Base-by-base conservation (phyloP, 2,888 invertebrate genomes). In the Margaritifera margaritifera region DNA sequence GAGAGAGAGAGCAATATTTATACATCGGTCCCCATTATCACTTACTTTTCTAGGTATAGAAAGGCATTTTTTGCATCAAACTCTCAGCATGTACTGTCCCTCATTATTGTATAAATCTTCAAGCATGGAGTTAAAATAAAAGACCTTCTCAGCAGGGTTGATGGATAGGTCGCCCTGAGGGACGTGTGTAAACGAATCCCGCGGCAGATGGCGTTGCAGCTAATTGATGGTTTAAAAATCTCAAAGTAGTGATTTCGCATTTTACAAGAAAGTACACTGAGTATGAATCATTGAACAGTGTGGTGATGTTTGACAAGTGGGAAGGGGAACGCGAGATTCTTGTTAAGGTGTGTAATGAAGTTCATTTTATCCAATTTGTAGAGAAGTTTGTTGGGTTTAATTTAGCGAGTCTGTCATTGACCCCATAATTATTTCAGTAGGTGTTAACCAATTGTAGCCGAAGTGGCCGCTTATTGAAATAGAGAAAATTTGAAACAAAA, bases 361-460 rank as follows among this genome's bases (percentile, higher is more conserved):
- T 61, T 66, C 74, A 57, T 64, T 77, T 77, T 71, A 76, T 76
- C 73, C 68, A 76, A 77, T 77, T 77, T 74, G 73, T 70, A 66
- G 65, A 66, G 68, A 66, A 62, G 71, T 66, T 76, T 68, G 71
- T 55, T 66, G 70, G 62, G 72, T 72, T 68, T 72, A 72, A 72
- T 68, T 68, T 65, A 63, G 31, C 66, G 20, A 27, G 58, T 51
- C 55, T 66, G 65, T 51, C 68, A 68, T 19, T 59, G 42, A 42
- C 42, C 42, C 42, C 42, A 11, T 42, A 42, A 42, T 42, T 42
- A 42, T 42, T 42, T 42, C 42, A 42, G 42, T 42, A 42, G 42
- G 42, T 42, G 42, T 11, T 42, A 42, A 42, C 42, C 42, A 42
- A 42, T 42, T 42, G 42, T 11, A 42, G 42, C 42, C 42, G 42